phyloP scores from a whole-genome alignment of 2,113 vertebrate species.

The Epinephelus moara region DNA sequence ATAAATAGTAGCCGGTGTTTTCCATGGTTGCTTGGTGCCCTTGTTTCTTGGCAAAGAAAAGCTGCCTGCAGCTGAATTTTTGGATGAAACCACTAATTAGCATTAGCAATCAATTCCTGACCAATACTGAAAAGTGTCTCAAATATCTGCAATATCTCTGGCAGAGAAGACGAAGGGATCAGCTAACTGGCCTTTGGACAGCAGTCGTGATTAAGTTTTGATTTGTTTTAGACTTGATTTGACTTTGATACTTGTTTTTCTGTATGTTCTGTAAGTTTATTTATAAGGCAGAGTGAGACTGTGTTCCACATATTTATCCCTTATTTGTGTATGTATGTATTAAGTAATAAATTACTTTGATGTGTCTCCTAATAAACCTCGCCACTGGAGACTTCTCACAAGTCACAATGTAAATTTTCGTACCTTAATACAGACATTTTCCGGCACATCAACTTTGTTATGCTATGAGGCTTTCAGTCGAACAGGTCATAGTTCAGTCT shows the following conservation, averaged over 20 bases:
- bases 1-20: slow-evolving; percentile 12
- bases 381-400: not conserved
- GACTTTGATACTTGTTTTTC: not conserved
- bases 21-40: not conserved
- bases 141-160: not conserved
- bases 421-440: not conserved
- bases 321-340: not conserved
- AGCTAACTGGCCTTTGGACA: not conserved
- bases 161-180: not conserved
- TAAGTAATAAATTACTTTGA: not conserved
- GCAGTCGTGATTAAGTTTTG: not conserved
- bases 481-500: slow-evolving; percentile 92
- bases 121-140: slow-evolving; percentile 1
- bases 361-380: not conserved
- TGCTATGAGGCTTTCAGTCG: not conserved
- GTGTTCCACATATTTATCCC: not conserved
- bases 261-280: not conserved
- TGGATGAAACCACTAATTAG: slow-evolving; percentile 29
- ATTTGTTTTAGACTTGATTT: not conserved
- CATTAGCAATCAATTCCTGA: slow-evolving; percentile 4
- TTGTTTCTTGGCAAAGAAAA: slow-evolving; percentile 39
- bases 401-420: not conserved
- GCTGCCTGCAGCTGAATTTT: slow-evolving; percentile 23
- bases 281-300: not conserved
- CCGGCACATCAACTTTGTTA: not conserved